Conservation (phyloP, 2,888 invertebrate species). For the Dynastes tityus region DNA sequence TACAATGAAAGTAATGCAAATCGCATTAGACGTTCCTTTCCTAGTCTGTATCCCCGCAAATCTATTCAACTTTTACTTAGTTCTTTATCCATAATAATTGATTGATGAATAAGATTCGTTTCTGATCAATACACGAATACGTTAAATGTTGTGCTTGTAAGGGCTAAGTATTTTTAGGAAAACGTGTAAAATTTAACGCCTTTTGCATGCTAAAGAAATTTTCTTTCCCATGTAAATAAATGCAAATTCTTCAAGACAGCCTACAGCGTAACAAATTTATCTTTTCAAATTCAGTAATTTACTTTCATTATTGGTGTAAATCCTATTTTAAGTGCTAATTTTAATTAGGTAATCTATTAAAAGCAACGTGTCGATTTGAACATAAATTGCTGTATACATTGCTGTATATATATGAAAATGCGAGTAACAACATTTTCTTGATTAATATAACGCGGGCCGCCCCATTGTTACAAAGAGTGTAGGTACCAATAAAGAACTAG, state of each 20-base stretch:
- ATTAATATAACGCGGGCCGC: too few relatives aligned
- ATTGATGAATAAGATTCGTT: slow-evolving; percentile 19
- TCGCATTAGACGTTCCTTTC: not conserved
- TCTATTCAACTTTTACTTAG: not conserved
- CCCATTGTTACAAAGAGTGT: too few relatives aligned
- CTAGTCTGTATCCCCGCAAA: not conserved
- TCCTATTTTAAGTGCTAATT: slow-evolving; percentile 23
- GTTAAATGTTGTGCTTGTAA: not conserved
- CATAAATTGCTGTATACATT: too few relatives aligned
- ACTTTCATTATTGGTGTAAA: slow-evolving; percentile 1
- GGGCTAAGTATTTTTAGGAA: not conserved
- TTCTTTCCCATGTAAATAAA: slow-evolving; percentile 26
- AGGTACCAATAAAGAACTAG: too few relatives aligned
- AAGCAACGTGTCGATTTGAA: too few relatives aligned
- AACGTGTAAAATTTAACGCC: slow-evolving; percentile 13
- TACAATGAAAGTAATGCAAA: not conserved
- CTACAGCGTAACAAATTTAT: slow-evolving; percentile 8
- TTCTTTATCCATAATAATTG: not conserved
- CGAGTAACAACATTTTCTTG: too few relatives aligned
- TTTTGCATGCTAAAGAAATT: slow-evolving; percentile 4
- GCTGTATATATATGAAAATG: too few relatives aligned
- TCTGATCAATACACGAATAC: slow-evolving; percentile 5
- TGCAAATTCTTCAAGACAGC: slow-evolving; percentile 2
- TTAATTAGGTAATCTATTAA: not conserved
- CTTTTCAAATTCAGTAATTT: slow-evolving; percentile 2